Evolutionary conservation across 2,113 vertebrate species (phyloP), one percentile per base, ranked within the genome.

Genomic region (Artemisiospiza belli): DNA sequence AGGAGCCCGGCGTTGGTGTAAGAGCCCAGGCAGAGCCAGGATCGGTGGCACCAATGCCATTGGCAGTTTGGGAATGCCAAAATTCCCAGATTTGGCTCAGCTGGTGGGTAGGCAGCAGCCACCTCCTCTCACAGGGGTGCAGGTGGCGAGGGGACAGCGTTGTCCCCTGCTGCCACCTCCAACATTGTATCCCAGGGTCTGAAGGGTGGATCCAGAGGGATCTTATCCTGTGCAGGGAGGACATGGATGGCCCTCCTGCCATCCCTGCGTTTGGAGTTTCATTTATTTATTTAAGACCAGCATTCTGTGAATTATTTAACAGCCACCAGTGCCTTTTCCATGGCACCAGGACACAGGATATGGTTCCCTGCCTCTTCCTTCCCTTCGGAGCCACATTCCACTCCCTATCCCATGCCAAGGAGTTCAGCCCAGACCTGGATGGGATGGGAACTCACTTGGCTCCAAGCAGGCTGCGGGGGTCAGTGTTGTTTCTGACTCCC

Each of bases 11-110:
- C 3, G 3, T 35, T 1, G 30, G 59, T 4, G 35, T 27, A 2
- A 47, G 57, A 66, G 79, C 46, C 13, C 30, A 4, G 68, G 18
- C 15, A 22, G 51, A 37, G 51, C 39, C 33, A 4, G 55, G 41
- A 33, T 18, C 0, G 0, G 23, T 5, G 67, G 57, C 46, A 30
- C 7, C 0, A 2, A 3, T 10, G 58, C 77, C 5, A 0, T 3
- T 2, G 1, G 31, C 5, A 27, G 39, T 44, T 81, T 11, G 9
- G 8, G 6, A 61, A 43, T 73, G 90, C 58, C 76, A 43, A 9
- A 75, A 37, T 9, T 21, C 24, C 62, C 57, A 4, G 20, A 11
- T 63, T 55, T 59, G 79, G 37, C 55, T 64, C 31, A 9, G 13
- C 5, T 12, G 47, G 68, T 49, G 35, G 2, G 15, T 4, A 13